Evolutionary conservation across 2,888 invertebrate genomes (phyloP).

Genomic region (Eulithis testata): DNA sequence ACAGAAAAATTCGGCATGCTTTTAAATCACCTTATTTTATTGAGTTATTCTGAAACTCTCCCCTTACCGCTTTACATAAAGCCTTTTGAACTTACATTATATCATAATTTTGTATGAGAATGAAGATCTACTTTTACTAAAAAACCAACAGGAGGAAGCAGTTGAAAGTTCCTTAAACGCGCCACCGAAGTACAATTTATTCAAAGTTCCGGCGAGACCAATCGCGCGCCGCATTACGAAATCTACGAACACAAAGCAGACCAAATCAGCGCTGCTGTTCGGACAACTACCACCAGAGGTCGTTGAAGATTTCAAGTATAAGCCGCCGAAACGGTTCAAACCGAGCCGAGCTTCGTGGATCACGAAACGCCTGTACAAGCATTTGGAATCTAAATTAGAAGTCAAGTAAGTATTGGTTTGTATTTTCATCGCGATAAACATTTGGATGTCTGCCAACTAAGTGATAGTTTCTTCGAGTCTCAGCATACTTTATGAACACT

Average conservation of each 20-base stretch:
- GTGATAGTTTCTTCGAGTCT: no score
- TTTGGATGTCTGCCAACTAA: no score
- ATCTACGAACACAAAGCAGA: constrained; percentile 37
- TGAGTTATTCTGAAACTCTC: no score
- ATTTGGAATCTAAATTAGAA: constrained; percentile 69
- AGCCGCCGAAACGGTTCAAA: constrained; percentile 71
- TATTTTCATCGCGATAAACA: no score
- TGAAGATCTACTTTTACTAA: no score
- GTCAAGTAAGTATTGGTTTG: constrained; percentile 76
- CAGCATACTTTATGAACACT: no score
- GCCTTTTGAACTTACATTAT: no score
- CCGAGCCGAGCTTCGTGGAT: constrained; percentile 72
- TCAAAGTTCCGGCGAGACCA: constrained; percentile 59
- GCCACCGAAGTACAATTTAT: constrained; percentile 43
- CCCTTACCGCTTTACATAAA: no score
- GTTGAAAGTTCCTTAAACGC: constrained; percentile 55
- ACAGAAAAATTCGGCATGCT: no score
- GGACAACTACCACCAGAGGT: constrained; percentile 60
- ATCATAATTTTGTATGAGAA: no score
- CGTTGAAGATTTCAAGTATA: constrained; percentile 69
- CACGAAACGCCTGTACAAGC: constrained; percentile 71
- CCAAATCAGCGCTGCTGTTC: constrained; percentile 43
- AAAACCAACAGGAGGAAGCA: constrained; percentile 56
- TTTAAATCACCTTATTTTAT: no score
- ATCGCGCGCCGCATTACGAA: constrained; percentile 46